Evolutionary conservation across 1,140 invertebrate genomes (phyloP).

Genomic region (Aethina tumida): DNA sequence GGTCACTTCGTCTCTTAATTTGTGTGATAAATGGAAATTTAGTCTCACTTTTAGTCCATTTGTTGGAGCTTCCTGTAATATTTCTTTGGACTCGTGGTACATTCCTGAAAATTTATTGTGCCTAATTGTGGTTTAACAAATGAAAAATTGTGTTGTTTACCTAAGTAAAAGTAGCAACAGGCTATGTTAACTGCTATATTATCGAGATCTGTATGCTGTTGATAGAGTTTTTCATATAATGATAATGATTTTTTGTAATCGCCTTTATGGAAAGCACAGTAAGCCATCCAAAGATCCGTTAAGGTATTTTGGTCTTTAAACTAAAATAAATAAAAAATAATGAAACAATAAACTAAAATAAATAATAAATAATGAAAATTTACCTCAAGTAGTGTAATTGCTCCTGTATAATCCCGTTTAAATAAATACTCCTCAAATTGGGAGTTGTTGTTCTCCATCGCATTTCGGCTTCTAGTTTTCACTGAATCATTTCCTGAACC

Average conservation of each 20-base stretch:
- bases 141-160: conserved; percentile 43
- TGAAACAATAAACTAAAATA: conserved; percentile 3
- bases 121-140: not conserved
- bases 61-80: conserved; percentile 47
- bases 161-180: conserved; percentile 93
- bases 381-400: conserved; percentile 86
- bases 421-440: conserved; percentile 86
- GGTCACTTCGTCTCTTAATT: conserved; percentile 76
- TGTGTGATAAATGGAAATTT: conserved; percentile 89
- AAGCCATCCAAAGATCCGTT: conserved; percentile 79
- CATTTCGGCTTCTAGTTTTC: conserved; percentile 12
- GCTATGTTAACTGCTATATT: conserved; percentile 70
- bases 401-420: conserved; percentile 87
- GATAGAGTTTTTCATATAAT: conserved; percentile 48
- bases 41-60: conserved; percentile 67
- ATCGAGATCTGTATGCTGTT: conserved; percentile 36
- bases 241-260: conserved; percentile 83
- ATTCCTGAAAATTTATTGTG: conserved; percentile 36
- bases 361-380: not conserved
- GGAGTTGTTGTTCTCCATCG: conserved; percentile 44
- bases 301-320: conserved; percentile 28
- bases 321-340: conserved; percentile 18
- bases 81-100: conserved; percentile 56
- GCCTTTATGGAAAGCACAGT: conserved; percentile 90
- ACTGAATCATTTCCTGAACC: conserved; percentile 8